A percentile compares a stretch with the other conserved stretches of the same genome.
These are phyloP conservation scores for Nerophis lumbriciformis DNA, from an alignment of 2,113 vertebrate genomes.

Conservation along the genomic window DNA sequence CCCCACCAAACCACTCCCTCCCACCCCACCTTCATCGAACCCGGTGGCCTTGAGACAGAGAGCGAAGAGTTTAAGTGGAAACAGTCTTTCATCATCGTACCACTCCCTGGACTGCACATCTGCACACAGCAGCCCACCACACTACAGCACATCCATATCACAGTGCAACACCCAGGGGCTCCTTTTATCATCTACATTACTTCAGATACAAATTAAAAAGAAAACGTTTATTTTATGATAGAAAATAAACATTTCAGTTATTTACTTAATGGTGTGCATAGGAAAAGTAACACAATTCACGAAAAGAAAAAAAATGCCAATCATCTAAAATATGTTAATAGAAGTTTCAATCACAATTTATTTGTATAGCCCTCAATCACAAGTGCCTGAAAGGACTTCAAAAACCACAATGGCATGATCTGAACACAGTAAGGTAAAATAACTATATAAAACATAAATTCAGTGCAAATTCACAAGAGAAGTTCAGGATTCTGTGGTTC, in stretches of 20 bases:
- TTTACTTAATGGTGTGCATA: not conserved
- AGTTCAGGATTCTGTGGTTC: slow-evolving; percentile 35
- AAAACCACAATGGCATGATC: not conserved
- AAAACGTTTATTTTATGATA: not conserved
- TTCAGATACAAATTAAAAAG: not conserved
- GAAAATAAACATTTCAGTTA: no score
- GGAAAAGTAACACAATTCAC: not conserved
- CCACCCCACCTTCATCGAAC: slow-evolving; percentile 52
- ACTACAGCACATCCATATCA: slow-evolving; percentile 15
- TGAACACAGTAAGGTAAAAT: not conserved
- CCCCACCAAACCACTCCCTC: not conserved
- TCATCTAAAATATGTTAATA: no score
- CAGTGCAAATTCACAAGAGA: slow-evolving; percentile 17
- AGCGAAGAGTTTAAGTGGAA: slow-evolving; percentile 62
- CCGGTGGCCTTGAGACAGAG: slow-evolving; percentile 57
- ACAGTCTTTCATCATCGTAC: slow-evolving; percentile 59
- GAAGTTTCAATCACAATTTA: no score
- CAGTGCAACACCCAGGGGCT: slow-evolving; percentile 13
- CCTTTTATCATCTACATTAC: not conserved
- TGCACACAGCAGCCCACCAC: slow-evolving; percentile 47
- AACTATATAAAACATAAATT: slow-evolving; percentile 19
- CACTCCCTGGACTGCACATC: slow-evolving; percentile 44
- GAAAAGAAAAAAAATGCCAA: no score
- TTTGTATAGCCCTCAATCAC: no score
- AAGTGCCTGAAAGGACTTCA: no score